Percentiles rank a stretch among this genome's conserved stretches.
Conservation (phyloP, 2,888 invertebrate genomes). For the Chironomus riparius region DNA sequence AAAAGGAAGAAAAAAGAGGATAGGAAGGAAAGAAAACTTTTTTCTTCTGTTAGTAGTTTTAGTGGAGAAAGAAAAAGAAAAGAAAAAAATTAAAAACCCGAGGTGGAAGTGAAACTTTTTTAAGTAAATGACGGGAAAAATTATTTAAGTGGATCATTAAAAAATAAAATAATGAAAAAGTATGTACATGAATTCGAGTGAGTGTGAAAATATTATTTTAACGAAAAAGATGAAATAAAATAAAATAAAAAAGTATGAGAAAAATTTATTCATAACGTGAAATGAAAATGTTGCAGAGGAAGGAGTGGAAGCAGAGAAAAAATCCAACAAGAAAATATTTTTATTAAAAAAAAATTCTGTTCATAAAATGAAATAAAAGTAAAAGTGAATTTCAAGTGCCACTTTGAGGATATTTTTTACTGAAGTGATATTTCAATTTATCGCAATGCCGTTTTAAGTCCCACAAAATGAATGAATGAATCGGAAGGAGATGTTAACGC, state of each 20-base stretch:
- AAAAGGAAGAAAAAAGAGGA: neutral
- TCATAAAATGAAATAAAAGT: neutral
- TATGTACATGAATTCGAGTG: neutral
- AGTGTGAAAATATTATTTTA: neutral
- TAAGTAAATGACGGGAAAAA: neutral
- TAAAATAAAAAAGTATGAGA: neutral
- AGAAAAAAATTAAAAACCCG: no score
- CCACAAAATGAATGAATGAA: neutral
- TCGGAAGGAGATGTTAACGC: neutral
- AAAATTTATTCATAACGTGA: neutral
- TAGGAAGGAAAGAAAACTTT: neutral
- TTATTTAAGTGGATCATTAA: neutral
- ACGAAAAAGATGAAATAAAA: neutral
- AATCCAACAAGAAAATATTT: no score
- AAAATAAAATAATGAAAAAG: neutral
- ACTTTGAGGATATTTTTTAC: neutral
- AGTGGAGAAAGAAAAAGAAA: neutral
- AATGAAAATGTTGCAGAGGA: neutral
- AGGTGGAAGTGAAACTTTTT: neutral
- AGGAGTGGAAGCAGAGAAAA: neutral
- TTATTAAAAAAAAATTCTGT: neutral
- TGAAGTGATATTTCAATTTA: slow-evolving; percentile 19
- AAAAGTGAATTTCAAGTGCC: neutral
- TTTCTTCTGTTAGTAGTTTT: neutral
- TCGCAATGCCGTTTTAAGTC: neutral